Base-by-base conservation (phyloP, 2,113 vertebrate species). In the Brachypodius melanocephalos region DNA sequence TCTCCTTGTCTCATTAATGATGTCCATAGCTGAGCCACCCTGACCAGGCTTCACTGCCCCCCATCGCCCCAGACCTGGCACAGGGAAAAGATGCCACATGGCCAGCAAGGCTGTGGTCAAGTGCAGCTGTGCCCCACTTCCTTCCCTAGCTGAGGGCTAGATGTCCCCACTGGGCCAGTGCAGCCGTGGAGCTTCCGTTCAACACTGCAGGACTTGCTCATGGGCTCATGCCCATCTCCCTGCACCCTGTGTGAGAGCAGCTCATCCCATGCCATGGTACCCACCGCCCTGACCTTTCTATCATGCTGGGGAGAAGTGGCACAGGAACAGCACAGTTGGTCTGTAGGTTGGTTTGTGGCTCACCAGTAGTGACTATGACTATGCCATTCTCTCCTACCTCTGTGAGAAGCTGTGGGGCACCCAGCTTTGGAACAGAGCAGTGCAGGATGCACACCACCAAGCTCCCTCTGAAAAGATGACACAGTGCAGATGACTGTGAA, bases 391-490 rank as follows among this genome's bases (percentile, higher is more conserved):
- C 22, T 68, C 14, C 31, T 8, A 3, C 46, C 22, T 55, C 38
- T 59, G 14, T 3, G 1, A 85, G 51, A 6, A 9, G 14, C 59
- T 29, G 59, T 9, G 24, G 43, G 40, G 26, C 38, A 81, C 42
- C 17, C 34, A 77, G 11, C 18, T 36, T 54, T 5, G 1, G 52
- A 46, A 38, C 18, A 46, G 22, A 92, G 29, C 34, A 32, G 40
- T 10, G 42, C 0, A 0, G 49, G 18, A 67, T n/a, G 49, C 4
- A 3, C 2, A 4, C 18, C 25, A 40, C 28, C 0, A 0, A 76
- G 25, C 20, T 43, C 32, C 10, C 20, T 69, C 54, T 55, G 9
- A 29, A 88, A 57, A 76, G 32, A 93, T 6, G 9, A 90, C 58
- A 65, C 36, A 12, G 18, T 43, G 28, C 79, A 90, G 29, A 32